A percentile compares a stretch with the other conserved stretches of the same genome.
These are phyloP conservation scores for Lithobates sylvaticus DNA, from an alignment of 2,797 vertebrate genomes.

Conservation along the genomic window DNA sequence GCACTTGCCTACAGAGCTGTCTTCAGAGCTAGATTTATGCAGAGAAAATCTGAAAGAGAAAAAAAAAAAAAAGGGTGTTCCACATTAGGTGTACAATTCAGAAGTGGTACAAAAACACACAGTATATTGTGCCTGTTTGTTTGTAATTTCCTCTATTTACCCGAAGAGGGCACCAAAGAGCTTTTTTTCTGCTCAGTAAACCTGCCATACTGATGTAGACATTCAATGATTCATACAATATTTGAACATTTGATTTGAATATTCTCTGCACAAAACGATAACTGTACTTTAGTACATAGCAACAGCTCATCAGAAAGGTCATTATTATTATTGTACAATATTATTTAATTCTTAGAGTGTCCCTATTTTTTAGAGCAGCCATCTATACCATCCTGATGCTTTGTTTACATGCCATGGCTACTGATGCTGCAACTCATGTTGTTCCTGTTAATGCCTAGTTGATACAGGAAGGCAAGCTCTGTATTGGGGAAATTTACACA, in stretches of 20 bases:
- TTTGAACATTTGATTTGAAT: not conserved
- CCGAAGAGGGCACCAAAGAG: conserved; percentile 76
- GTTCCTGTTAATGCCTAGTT: not conserved
- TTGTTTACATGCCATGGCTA: not conserved
- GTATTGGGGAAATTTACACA: not conserved
- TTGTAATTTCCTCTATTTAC: conserved; percentile 35
- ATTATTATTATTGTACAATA: not conserved
- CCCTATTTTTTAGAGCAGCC: not conserved
- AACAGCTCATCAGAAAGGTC: not conserved
- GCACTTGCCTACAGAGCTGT: conserved; percentile 89
- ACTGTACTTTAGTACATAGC: not conserved
- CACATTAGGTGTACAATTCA: not conserved
- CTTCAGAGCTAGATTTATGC: conserved; percentile 96
- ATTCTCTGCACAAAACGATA: not conserved
- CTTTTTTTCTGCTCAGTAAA: conserved; percentile 54
- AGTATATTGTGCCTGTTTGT: not conserved
- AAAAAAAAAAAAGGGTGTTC: conserved; percentile 47
- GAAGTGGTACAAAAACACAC: not conserved
- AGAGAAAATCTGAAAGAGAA: conserved; percentile 82
- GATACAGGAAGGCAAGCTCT: not conserved
- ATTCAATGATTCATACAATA: not conserved
- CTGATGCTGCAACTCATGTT: not conserved
- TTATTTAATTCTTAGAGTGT: not conserved
- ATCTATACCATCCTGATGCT: not conserved
- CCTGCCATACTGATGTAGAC: not conserved